Evolutionary conservation across 2,888 invertebrate species (phyloP), one percentile per base, ranked within the genome.

Genomic region (Metacarcinus magister): DNA sequence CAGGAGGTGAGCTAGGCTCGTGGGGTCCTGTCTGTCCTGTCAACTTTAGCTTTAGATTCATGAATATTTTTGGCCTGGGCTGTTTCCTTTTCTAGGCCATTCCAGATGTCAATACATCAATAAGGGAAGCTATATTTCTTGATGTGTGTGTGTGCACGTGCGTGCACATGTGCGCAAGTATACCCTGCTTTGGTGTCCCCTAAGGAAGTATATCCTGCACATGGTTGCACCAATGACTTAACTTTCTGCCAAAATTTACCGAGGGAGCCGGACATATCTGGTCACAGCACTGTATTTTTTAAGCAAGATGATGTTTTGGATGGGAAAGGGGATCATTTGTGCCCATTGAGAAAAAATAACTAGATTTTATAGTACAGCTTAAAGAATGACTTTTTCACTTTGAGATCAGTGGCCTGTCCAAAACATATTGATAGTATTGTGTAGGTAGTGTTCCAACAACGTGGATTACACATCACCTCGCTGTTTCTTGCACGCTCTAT

Each of bases 401-500:
- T 46, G 43, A 75, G 44, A 28, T 75, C 67, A 92, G 67, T 75
- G 92, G 67, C 94, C 94, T 96, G 82, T 96, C 96, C 96, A 96
- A 96, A 96, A 94, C 92, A 96, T 95, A 95, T 39, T 91, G 89
- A 96, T 44, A 95, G 96, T 96, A 95, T 96, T 92, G 92, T 96
- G 96, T 96, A 96, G 92, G 95, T 96, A 96, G 96, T 75, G 60
- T 94, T 92, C 95, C 94, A 96, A 96, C 94, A 96, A 95, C 94
- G 92, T 96, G 96, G 96, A 94, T 96, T 94, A 96, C 96, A 94
- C 96, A 96, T 96, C 96, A 96, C 96, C 96, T 96, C 96, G 95
- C 96, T 96, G 96, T 96, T 96, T 96, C 96, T 96, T 96, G 96
- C 96, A 96, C 96, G 96, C 96, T 96, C 95, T 96, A 96, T 96